These are phyloP conservation scores for Aethes cnicana DNA, from an alignment of 2,888 invertebrate genomes.

Conservation along the genomic window DNA sequence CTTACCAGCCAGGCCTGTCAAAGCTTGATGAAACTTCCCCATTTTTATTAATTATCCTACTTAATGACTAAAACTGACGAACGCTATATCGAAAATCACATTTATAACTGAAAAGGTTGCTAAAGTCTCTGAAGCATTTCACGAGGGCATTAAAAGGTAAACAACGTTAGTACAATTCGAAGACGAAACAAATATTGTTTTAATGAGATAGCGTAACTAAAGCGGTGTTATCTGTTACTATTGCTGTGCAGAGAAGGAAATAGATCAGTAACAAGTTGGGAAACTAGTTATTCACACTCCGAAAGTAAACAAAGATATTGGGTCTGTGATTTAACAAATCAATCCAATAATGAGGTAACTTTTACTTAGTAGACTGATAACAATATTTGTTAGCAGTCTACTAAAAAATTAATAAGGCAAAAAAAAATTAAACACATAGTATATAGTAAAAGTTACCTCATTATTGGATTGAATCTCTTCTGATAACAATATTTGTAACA, in stretches of 20 bases:
- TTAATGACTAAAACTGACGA: slow-evolving; percentile 10
- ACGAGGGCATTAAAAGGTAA: slow-evolving; percentile 17
- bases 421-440: too few species aligned
- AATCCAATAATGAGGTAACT: too few species aligned
- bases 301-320: too few species aligned
- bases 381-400: too few species aligned
- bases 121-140: slow-evolving; percentile 4
- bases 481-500: too few species aligned
- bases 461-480: too few species aligned
- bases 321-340: too few species aligned
- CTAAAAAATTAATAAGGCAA: too few species aligned
- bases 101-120: slow-evolving; percentile 10
- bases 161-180: slow-evolving; percentile 19
- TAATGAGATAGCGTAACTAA: slow-evolving; percentile 16
- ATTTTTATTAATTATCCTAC: slow-evolving; percentile 35
- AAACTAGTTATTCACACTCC: too few species aligned
- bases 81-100: slow-evolving; percentile 7
- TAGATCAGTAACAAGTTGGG: too few species aligned
- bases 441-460: too few species aligned
- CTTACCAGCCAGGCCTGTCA: slow-evolving; percentile 44
- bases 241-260: background rate
- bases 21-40: slow-evolving; percentile 42
- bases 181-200: slow-evolving; percentile 24
- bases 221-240: slow-evolving; percentile 9
- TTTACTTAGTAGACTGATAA: too few species aligned